A percentile compares a stretch with the other conserved stretches of the same genome.
Evolutionary conservation across 1,140 invertebrate genomes (phyloP).

Genomic region (Drosophila nigrodunni): DNA sequence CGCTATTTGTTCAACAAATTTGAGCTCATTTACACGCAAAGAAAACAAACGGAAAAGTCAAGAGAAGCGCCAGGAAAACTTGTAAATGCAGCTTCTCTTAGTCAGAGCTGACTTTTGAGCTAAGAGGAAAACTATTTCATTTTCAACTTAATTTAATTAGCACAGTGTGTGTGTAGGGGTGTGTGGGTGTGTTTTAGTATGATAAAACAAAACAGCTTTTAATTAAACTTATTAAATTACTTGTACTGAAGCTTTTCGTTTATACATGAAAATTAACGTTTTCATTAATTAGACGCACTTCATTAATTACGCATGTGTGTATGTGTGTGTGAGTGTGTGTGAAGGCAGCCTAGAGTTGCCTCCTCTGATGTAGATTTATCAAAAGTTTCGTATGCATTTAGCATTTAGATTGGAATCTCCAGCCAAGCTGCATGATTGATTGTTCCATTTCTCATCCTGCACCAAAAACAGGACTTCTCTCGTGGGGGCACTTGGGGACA

Average conservation of each 20-base stretch:
- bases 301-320: conserved; percentile 49
- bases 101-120: conserved; percentile 52
- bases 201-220: conserved; percentile 56
- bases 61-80: conserved; percentile 25
- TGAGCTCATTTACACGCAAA: conserved; percentile 76
- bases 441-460: conserved; percentile 20
- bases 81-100: conserved; percentile 23
- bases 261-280: conserved; percentile 22
- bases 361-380: conserved; percentile 34
- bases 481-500: background rate
- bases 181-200: conserved; percentile 34
- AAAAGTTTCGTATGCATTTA: conserved; percentile 48
- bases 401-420: conserved; percentile 58
- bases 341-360: conserved; percentile 17
- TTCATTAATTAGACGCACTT: conserved; percentile 61
- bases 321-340: background rate
- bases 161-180: conserved; percentile 32
- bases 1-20: conserved; percentile 74
- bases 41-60: conserved; percentile 31
- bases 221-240: conserved; percentile 76
- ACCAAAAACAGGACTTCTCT: conserved; percentile 24
- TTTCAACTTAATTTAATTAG: conserved; percentile 78
- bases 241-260: conserved; percentile 36
- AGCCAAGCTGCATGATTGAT: conserved; percentile 65
- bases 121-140: conserved; percentile 67